These are phyloP conservation scores for Gouania willdenowi DNA, from an alignment of 2,797 vertebrate species.

Conservation along the genomic window DNA sequence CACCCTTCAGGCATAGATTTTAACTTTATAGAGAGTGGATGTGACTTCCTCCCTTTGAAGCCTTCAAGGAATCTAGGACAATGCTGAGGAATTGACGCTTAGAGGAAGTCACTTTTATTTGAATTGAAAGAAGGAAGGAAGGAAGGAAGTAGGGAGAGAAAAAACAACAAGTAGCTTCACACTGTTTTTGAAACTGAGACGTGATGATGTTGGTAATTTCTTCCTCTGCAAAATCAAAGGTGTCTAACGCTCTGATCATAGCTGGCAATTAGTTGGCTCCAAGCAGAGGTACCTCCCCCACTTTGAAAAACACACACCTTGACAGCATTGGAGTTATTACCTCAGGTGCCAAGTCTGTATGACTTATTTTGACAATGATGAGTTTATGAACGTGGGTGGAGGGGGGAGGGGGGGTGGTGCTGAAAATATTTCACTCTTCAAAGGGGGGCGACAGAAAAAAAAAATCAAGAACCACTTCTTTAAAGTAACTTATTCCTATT, in stretches of 20 bases:
- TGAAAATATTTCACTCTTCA: too few relatives aligned
- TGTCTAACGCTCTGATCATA: slow-evolving; percentile 38
- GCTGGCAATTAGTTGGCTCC: slow-evolving; percentile 42
- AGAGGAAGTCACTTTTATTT: slow-evolving; percentile 16
- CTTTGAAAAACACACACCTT: slow-evolving; percentile 15
- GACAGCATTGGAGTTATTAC: slow-evolving; percentile 38
- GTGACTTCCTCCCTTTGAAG: slow-evolving; percentile 19
- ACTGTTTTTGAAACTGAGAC: not conserved
- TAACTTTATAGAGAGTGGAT: slow-evolving; percentile 41
- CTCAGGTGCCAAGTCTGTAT: too few relatives aligned
- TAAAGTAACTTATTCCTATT: too few relatives aligned
- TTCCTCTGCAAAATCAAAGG: slow-evolving; percentile 36
- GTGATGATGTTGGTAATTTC: slow-evolving; percentile 16
- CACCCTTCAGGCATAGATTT: slow-evolving; percentile 59
- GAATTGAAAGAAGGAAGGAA: slow-evolving; percentile 9
- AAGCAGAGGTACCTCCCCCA: slow-evolving; percentile 38
- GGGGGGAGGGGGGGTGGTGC: too few relatives aligned
- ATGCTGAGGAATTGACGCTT: slow-evolving; percentile 28
- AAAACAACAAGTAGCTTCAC: not conserved
- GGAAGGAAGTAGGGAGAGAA: slow-evolving; percentile 2
- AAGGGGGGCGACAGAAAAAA: too few relatives aligned
- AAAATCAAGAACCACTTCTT: too few relatives aligned
- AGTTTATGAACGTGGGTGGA: too few relatives aligned
- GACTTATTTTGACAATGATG: too few relatives aligned
- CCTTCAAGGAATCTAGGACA: slow-evolving; percentile 30